Evolutionary conservation across 2,888 invertebrate genomes (phyloP).

Genomic region (Thera obeliscata): DNA sequence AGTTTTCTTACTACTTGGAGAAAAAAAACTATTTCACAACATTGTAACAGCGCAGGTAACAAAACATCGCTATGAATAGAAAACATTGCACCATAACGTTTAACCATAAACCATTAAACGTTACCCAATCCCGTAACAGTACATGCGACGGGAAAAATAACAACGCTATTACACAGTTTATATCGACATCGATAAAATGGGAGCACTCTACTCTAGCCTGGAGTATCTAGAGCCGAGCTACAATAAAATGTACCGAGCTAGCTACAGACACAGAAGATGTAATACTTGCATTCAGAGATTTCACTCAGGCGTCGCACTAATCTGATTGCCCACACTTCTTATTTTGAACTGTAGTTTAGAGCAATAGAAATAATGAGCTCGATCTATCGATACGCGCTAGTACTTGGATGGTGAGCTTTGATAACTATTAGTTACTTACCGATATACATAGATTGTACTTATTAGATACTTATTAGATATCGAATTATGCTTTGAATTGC

Average conservation of each 20-base stretch:
- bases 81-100: constrained; percentile 53
- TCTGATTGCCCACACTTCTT: not conserved
- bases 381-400: no score
- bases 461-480: no score
- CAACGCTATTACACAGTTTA: constrained; percentile 64
- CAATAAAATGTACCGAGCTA: constrained; percentile 84
- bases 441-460: no score
- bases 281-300: not conserved
- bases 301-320: constrained; percentile 6
- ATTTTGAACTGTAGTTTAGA: no score
- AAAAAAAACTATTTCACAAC: not conserved
- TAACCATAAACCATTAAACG: constrained; percentile 60
- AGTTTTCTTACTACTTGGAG: not conserved
- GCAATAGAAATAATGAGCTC: no score
- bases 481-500: no score
- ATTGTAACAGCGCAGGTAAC: not conserved
- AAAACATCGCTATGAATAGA: constrained; percentile 47
- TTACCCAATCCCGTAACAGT: constrained; percentile 58
- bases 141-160: constrained; percentile 63
- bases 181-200: constrained; percentile 77
- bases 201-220: constrained; percentile 59
- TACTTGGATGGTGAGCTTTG: no score
- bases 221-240: constrained; percentile 81
- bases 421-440: no score
- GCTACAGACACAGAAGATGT: constrained; percentile 64